Conservation (phyloP, 2,888 invertebrate species). For the Aspidiotus rigidus region DNA sequence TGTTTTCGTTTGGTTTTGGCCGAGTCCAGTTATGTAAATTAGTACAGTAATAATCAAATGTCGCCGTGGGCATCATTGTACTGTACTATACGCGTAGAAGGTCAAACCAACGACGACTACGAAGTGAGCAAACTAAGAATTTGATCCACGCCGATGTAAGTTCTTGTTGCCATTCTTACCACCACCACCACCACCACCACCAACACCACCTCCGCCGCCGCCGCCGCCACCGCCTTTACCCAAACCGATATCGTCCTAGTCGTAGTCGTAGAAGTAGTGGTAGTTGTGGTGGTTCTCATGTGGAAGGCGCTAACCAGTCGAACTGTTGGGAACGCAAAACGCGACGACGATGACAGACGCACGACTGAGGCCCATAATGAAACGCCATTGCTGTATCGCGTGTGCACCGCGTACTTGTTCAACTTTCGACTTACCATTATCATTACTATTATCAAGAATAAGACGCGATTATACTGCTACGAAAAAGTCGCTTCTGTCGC, state of each 20-base stretch:
- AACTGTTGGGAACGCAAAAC: slow-evolving; percentile 3
- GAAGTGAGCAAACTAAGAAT: background rate
- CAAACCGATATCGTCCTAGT: too few species aligned
- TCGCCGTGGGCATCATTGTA: background rate
- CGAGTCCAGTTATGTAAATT: slow-evolving; percentile 13
- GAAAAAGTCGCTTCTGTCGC: background rate
- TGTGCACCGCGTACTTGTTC: background rate
- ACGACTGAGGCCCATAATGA: slow-evolving; percentile 25
- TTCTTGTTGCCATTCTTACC: too few species aligned
- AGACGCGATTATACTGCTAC: background rate
- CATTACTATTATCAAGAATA: background rate
- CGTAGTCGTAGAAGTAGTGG: background rate
- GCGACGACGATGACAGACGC: slow-evolving; percentile 8
- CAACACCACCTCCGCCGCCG: too few species aligned
- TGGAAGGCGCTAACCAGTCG: slow-evolving; percentile 27
- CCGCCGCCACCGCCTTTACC: too few species aligned
- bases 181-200: too few species aligned
- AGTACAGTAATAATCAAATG: slow-evolving; percentile 12
- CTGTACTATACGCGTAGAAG: slow-evolving; percentile 7
- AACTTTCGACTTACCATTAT: background rate
- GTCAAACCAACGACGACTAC: background rate
- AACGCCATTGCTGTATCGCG: slow-evolving; percentile 26
- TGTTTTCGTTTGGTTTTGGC: background rate
- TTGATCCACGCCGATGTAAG: background rate
- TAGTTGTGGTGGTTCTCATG: slow-evolving; percentile 12